Evolutionary conservation across 2,888 invertebrate species (phyloP), one percentile per base, ranked within the genome.

Genomic region (Agrotis exclamationis): DNA sequence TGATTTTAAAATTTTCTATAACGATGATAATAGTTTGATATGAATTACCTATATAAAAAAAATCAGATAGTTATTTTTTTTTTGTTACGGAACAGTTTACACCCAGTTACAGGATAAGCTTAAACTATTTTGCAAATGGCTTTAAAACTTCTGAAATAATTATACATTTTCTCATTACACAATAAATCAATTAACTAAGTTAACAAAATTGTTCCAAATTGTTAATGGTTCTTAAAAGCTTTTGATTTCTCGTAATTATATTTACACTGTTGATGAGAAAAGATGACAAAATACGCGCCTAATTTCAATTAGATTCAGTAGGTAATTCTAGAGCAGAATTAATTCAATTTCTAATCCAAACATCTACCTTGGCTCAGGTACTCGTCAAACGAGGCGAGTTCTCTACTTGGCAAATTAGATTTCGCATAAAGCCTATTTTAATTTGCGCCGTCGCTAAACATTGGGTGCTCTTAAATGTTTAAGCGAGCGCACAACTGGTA

Each of bases 341-440:
- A 95, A 95, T 94, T 94, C 93, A 93, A 94, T 95, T 94, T 88
- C 91, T 89, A 94, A 92, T 93, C 93, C 92, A 95, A 95, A 95
- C 92, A 94, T 89, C 90, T 89, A 89, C 91, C 93, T 92, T 87
- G 87, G 85, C 73, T 66, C 87, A 90, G 91, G 91, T 90, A 89
- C 86, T 92, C 87, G 88, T 91, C 93, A 91, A 93, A 91, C 92
- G 92, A 89, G 88, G 84, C 91, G 88, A 87, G 89, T 90, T 89
- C 93, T 92, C 91, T 92, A 90, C 93, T 95, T 94, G 91, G 90
- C 92, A 96, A 96, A 96, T 96, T 95, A 95, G 94, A 96, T 96
- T 95, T 95, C 91, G 92, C 90, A 95, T 94, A 95, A 95, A 95
- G 95, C 95, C 95, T 95, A 94, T 95, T 96, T 96, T 96, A 96